Conservation (phyloP, 2,888 invertebrate species). For the Aethes cnicana region DNA sequence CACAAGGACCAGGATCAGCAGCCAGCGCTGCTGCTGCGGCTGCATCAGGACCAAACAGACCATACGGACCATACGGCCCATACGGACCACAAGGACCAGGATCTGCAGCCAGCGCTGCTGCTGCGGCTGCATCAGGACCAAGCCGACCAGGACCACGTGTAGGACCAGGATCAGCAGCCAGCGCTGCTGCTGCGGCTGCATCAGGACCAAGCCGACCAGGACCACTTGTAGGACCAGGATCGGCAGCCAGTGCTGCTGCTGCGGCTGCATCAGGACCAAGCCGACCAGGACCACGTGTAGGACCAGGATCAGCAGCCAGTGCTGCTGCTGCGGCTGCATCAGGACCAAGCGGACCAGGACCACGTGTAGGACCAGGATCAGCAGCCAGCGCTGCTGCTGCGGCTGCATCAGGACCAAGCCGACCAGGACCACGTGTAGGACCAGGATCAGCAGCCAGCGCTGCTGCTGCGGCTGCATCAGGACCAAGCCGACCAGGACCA, state of each 20-base stretch:
- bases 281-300: neutral
- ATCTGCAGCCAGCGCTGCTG: too few relatives aligned
- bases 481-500: too few relatives aligned
- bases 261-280: slow-evolving; percentile 5
- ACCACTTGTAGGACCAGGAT: slow-evolving; percentile 22
- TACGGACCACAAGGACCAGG: neutral
- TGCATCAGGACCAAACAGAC: neutral
- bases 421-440: too few relatives aligned
- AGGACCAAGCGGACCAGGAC: slow-evolving; percentile 18
- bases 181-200: too few relatives aligned
- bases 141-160: slow-evolving; percentile 11
- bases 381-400: slow-evolving; percentile 8
- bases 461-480: too few relatives aligned
- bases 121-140: neutral
- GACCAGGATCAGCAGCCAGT: slow-evolving; percentile 16
- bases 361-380: slow-evolving; percentile 7
- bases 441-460: too few relatives aligned
- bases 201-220: slow-evolving; percentile 25
- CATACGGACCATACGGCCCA: slow-evolving; percentile 1
- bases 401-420: too few relatives aligned
- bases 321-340: slow-evolving; percentile 24
- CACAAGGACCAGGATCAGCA: neutral
- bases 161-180: slow-evolving; percentile 6
- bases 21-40: neutral
- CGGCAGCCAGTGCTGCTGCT: slow-evolving; percentile 1